Percentiles rank a stretch among this genome's conserved stretches.
These are phyloP conservation scores for Papio anubis DNA, from an alignment of 2,113 vertebrate genomes.

Conservation along the genomic window DNA sequence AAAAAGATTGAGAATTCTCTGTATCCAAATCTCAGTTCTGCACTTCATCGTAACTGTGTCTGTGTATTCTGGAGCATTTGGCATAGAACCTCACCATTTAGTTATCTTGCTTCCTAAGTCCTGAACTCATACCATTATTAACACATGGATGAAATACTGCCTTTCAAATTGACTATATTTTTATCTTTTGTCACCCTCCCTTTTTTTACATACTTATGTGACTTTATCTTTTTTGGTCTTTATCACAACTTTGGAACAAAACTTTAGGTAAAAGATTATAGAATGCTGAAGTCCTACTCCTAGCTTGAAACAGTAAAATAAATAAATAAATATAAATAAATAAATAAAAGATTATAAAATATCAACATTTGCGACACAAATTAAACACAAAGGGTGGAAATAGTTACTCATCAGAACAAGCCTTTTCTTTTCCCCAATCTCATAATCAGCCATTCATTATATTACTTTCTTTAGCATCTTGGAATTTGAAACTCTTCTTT, in stretches of 20 bases:
- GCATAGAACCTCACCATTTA: background rate
- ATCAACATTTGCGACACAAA: background rate
- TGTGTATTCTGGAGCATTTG: background rate
- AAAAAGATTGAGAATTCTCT: background rate
- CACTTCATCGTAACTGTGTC: background rate
- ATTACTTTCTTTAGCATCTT: background rate
- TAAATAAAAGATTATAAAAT: background rate
- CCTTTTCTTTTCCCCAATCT: background rate
- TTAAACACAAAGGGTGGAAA: background rate
- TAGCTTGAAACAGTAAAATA: too few species aligned
- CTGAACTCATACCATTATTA: background rate
- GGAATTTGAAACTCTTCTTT: background rate
- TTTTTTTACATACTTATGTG: background rate
- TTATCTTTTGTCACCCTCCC: background rate
- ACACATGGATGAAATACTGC: background rate
- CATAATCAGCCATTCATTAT: background rate
- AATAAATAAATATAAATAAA: too few species aligned
- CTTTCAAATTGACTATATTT: background rate
- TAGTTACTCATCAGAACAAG: background rate
- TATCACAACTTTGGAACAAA: conserved; percentile 13
- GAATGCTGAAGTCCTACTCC: background rate
- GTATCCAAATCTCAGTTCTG: background rate
- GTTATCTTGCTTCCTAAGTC: background rate
- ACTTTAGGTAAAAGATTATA: background rate
- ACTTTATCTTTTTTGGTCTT: background rate